Conservation (phyloP, 2,888 invertebrate species). For the Venusia cambrica region DNA sequence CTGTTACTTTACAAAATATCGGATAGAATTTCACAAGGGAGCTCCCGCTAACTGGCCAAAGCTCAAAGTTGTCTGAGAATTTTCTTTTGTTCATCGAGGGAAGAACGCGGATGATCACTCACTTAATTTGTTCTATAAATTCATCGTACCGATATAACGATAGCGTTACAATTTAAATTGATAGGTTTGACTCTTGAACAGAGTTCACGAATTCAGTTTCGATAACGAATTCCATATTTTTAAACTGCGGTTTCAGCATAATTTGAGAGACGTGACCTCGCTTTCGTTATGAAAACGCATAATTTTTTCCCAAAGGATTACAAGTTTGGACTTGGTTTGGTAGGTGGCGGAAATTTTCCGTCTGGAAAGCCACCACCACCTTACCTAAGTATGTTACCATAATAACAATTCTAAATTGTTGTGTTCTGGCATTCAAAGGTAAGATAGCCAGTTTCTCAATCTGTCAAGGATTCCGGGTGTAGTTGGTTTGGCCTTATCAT, state of each 20-base stretch:
- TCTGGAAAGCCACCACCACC: too few species aligned
- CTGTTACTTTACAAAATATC: slow-evolving; percentile 53
- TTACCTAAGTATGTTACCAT: too few species aligned
- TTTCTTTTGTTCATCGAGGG: slow-evolving; percentile 32
- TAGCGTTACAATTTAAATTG: slow-evolving; percentile 32
- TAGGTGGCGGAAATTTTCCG: too few species aligned
- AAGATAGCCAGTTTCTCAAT: too few species aligned
- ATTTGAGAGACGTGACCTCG: slow-evolving; percentile 24
- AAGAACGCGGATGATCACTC: slow-evolving; percentile 32
- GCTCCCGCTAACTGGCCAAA: slow-evolving; percentile 48
- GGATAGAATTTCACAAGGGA: slow-evolving; percentile 55
- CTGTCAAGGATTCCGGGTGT: too few species aligned
- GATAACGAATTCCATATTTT: slow-evolving; percentile 29
- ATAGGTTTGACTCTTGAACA: slow-evolving; percentile 27
- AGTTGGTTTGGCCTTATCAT: too few species aligned
- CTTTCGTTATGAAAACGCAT: slow-evolving; percentile 11
- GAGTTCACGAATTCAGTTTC: slow-evolving; percentile 23
- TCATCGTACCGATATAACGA: slow-evolving; percentile 29
- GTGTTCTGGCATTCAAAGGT: too few species aligned
- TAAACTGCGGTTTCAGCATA: slow-evolving; percentile 26
- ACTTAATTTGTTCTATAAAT: slow-evolving; percentile 35
- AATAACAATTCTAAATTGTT: too few species aligned
- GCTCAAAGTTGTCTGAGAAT: slow-evolving; percentile 52
- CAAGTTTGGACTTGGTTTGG: too few species aligned
- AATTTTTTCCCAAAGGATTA: too few species aligned